These are phyloP conservation scores for Diadema setosum DNA, from an alignment of 35 echinoderm and acorn worm genomes.

Conservation along the genomic window DNA sequence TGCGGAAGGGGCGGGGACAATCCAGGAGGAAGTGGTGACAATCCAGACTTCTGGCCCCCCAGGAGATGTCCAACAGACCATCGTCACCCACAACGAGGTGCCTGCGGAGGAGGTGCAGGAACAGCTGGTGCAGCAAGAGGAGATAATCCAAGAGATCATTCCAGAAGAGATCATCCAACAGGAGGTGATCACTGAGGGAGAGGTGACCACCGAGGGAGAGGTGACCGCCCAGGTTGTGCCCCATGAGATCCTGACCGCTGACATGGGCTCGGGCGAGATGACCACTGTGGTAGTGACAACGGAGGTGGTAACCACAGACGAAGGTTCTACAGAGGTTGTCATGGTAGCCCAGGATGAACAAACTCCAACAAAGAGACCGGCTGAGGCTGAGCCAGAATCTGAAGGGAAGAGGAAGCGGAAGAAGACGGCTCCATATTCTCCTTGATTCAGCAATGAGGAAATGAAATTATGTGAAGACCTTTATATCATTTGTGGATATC, in stretches of 20 bases:
- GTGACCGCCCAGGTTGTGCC: not conserved
- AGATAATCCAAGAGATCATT: not conserved
- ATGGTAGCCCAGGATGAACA: not conserved
- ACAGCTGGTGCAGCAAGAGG: not conserved
- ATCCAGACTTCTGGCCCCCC: not conserved
- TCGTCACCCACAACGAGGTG: not conserved
- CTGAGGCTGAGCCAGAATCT: not conserved
- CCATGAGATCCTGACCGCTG: not conserved
- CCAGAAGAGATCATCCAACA: not conserved
- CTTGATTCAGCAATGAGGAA: no score
- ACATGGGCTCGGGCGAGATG: not conserved
- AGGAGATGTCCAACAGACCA: not conserved
- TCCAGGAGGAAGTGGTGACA: not conserved
- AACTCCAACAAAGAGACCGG: not conserved
- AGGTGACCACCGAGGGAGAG: not conserved
- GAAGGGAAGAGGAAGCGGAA: constrained; percentile 1
- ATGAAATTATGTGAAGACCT: no score
- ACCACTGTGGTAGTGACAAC: not conserved
- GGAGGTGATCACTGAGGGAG: not conserved
- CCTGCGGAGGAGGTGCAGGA: not conserved
- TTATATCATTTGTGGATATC: no score
- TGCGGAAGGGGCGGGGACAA: not conserved
- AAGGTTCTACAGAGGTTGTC: not conserved
- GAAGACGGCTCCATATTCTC: not conserved
- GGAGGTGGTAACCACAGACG: not conserved